phyloP scores from a whole-genome alignment of 2,797 vertebrate genomes.

The Tachyglossus aculeatus region DNA sequence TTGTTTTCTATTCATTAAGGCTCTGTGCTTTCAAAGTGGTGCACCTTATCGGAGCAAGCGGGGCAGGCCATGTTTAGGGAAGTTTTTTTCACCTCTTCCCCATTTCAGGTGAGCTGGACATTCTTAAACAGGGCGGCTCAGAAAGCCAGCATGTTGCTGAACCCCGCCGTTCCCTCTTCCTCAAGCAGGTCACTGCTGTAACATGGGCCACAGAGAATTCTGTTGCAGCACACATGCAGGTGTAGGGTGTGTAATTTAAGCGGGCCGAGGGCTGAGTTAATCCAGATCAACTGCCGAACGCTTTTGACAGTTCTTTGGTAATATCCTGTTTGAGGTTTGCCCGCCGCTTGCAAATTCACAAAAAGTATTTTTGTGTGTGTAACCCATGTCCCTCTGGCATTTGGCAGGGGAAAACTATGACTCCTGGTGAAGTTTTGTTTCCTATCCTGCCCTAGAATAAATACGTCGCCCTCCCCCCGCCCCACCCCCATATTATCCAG shows the following conservation, averaged over 20 bases:
- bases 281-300: background rate
- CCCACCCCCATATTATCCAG: background rate
- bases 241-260: constrained; percentile 62
- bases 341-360: background rate
- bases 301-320: constrained; percentile 35
- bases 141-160: too few relatives aligned
- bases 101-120: too few relatives aligned
- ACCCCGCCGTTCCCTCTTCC: too few relatives aligned
- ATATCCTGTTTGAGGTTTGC: constrained; percentile 22
- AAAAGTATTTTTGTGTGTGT: background rate
- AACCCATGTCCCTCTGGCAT: background rate
- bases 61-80: too few relatives aligned
- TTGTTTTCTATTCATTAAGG: too few relatives aligned
- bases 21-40: too few relatives aligned
- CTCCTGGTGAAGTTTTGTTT: background rate
- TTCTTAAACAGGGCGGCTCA: too few relatives aligned
- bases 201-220: too few relatives aligned
- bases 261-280: constrained; percentile 39
- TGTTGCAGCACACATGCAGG: constrained; percentile 50
- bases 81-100: too few relatives aligned
- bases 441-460: background rate
- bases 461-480: too few relatives aligned
- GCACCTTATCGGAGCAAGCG: too few relatives aligned
- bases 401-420: background rate
- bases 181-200: too few relatives aligned